phyloP scores from a whole-genome alignment of 2,113 vertebrate genomes.

The Turdus rufiventris region DNA sequence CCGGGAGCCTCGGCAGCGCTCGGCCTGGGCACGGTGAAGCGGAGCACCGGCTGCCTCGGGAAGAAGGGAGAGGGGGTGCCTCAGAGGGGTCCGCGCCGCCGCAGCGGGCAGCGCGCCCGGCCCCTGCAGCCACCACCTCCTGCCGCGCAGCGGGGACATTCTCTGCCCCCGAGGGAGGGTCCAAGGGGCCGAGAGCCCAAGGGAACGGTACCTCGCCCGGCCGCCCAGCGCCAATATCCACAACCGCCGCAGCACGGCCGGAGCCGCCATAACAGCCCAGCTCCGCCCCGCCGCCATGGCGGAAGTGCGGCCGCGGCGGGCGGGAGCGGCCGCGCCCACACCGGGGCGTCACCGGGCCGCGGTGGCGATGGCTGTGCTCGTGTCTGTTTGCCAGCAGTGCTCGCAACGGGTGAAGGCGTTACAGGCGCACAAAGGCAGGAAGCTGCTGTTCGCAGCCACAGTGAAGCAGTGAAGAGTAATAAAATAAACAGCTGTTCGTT shows the following conservation, averaged over 20 bases:
- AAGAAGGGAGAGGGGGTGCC: background rate
- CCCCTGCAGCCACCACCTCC: background rate
- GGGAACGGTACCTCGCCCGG: background rate
- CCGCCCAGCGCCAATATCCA: background rate
- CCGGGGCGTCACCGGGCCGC: background rate
- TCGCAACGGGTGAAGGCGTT: too few species aligned
- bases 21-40: background rate
- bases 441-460: rapidly evolving
- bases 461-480: background rate
- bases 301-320: background rate
- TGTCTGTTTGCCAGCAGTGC: too few species aligned
- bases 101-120: background rate
- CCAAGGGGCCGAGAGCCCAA: background rate
- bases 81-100: background rate
- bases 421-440: rapidly evolving
- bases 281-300: background rate
- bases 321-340: background rate
- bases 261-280: background rate
- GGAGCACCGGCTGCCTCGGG: background rate
- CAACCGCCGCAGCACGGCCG: background rate
- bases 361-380: too few species aligned
- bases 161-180: rapidly evolving
- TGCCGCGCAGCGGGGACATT: background rate
- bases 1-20: background rate
- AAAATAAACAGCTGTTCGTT: background rate